A percentile compares a stretch with the other conserved stretches of the same genome.
These are phyloP conservation scores for Malurus alboscapulatus DNA, from an alignment of 2,113 vertebrate species.

Conservation along the genomic window DNA sequence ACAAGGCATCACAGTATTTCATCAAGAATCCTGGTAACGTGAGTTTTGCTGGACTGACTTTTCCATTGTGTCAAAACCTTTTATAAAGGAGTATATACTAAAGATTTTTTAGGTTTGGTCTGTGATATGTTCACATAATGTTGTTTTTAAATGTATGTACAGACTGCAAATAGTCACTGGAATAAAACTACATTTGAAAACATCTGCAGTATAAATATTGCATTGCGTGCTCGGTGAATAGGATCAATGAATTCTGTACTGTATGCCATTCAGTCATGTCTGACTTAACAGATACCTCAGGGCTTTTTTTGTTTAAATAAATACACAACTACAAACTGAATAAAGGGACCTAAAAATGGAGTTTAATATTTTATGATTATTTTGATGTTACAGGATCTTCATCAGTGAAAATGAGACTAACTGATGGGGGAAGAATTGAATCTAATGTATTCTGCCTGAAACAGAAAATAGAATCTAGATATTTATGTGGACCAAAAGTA, in stretches of 20 bases:
- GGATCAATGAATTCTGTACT: neutral
- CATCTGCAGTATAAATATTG: neutral
- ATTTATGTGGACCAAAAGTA: neutral
- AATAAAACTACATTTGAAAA: conserved; percentile 70
- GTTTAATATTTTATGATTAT: neutral
- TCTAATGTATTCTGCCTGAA: neutral
- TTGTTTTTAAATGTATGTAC: conserved; percentile 70
- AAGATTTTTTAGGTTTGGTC: conserved; percentile 47
- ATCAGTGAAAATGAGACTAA: neutral
- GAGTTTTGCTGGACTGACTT: conserved; percentile 51
- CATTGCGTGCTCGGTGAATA: neutral
- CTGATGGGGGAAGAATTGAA: neutral
- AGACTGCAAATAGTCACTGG: conserved; percentile 69
- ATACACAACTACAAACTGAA: neutral
- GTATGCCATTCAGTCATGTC: neutral
- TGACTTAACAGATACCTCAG: neutral
- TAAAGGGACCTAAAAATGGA: neutral
- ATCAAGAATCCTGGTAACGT: conserved; percentile 39
- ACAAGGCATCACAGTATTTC: conserved; percentile 49
- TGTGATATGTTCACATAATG: conserved; percentile 59
- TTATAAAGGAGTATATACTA: conserved; percentile 76
- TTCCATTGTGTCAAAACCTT: conserved; percentile 70
- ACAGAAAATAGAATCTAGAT: neutral
- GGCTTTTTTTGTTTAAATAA: conserved; percentile 30
- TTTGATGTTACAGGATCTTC: neutral